These are phyloP conservation scores for Scolanthus callimorphus DNA, from an alignment of 92 coral and sea anemone species.

Conservation along the genomic window DNA sequence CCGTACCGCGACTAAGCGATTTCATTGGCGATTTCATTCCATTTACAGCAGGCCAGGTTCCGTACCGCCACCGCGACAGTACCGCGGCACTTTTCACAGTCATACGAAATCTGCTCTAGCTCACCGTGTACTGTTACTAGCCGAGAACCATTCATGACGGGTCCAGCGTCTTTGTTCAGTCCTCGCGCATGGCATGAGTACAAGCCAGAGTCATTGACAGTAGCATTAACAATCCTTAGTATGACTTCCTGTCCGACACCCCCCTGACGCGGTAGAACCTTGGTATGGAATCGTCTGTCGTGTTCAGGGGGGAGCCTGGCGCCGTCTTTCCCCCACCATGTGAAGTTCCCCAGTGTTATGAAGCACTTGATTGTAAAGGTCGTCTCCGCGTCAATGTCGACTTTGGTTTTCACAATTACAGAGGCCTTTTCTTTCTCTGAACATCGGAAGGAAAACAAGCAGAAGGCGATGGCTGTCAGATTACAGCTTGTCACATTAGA, in stretches of 20 bases:
- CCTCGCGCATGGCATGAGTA: slow-evolving; percentile 36
- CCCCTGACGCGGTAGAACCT: background rate
- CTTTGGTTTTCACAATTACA: background rate
- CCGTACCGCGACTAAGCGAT: too few relatives aligned
- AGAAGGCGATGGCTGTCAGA: background rate
- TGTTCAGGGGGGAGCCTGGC: background rate
- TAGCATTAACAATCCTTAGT: slow-evolving; percentile 9
- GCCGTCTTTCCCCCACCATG: slow-evolving; percentile 10
- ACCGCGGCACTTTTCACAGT: too few relatives aligned
- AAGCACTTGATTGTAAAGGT: slow-evolving; percentile 5
- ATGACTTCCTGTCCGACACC: background rate
- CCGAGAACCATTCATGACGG: slow-evolving; percentile 1
- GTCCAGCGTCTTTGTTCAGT: background rate
- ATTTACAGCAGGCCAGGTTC: too few relatives aligned
- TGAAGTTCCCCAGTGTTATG: slow-evolving; percentile 10
- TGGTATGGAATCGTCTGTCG: background rate
- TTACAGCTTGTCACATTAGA: background rate
- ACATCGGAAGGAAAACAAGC: background rate
- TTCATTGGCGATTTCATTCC: too few relatives aligned
- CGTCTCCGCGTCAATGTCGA: slow-evolving; percentile 7
- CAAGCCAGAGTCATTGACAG: slow-evolving; percentile 32
- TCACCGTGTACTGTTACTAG: slow-evolving; percentile 35
- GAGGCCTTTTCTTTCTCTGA: slow-evolving; percentile 7
- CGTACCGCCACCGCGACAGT: too few relatives aligned
- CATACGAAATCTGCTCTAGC: too few relatives aligned